These are phyloP conservation scores for Meloidogyne hapla DNA, from an alignment of 1,140 invertebrate species.

Conservation along the genomic window DNA sequence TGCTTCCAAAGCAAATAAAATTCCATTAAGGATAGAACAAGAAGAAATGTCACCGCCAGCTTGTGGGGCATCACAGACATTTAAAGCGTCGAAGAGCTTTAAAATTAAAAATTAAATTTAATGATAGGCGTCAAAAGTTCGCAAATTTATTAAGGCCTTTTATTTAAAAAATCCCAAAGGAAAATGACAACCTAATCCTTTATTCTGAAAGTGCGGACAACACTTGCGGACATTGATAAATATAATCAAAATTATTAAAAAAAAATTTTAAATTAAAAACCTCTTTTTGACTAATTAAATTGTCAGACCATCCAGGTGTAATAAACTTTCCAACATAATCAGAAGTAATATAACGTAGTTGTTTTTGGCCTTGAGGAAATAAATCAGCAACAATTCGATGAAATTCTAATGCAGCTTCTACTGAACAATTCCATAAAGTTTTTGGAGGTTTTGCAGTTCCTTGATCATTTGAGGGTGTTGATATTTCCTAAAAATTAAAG, in stretches of 20 bases:
- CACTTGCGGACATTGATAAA: too few species aligned
- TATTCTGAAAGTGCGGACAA: too few species aligned
- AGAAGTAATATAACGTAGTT: constrained; percentile 48
- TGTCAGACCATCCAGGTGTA: constrained; percentile 32
- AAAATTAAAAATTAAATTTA: constrained; percentile 15
- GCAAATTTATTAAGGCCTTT: background rate
- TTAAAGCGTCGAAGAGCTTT: constrained; percentile 35
- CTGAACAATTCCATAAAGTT: constrained; percentile 39
- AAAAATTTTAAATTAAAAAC: constrained; percentile 22
- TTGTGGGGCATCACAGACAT: constrained; percentile 33
- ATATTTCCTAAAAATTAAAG: constrained; percentile 22
- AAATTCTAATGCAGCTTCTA: constrained; percentile 38
- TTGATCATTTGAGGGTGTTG: constrained; percentile 25
- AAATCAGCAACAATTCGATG: constrained; percentile 50
- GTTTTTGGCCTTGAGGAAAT: constrained; percentile 42
- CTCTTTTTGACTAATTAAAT: constrained; percentile 43
- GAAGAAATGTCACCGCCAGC: constrained; percentile 36
- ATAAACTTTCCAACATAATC: constrained; percentile 47
- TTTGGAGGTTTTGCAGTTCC: constrained; percentile 19
- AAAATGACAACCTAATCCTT: too few species aligned
- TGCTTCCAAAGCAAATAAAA: constrained; percentile 43
- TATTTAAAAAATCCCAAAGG: background rate
- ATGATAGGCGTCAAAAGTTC: background rate
- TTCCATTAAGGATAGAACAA: constrained; percentile 46
- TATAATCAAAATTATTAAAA: too few species aligned